Conservation (phyloP, 2,888 invertebrate species). For the Rhingia campestris region DNA sequence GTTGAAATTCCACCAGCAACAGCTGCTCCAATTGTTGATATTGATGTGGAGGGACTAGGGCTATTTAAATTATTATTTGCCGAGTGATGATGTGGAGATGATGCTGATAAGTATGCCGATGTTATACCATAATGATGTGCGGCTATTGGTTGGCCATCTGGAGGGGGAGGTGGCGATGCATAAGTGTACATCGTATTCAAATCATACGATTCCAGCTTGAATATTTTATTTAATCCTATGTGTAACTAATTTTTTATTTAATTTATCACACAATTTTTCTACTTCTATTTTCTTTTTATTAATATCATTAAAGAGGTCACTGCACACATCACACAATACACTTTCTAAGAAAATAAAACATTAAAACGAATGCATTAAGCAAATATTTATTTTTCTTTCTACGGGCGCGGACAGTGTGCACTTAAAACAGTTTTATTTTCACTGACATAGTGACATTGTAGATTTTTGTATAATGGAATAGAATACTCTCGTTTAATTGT, state of each 20-base stretch:
- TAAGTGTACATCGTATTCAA: conserved; percentile 76
- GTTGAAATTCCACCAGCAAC: conserved; percentile 73
- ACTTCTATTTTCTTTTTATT: conserved; percentile 29
- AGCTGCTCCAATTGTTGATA: conserved; percentile 74
- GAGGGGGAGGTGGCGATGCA: conserved; percentile 74
- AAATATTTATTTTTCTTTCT: conserved; percentile 26
- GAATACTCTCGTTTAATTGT: conserved; percentile 70
- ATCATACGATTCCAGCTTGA: conserved; percentile 76
- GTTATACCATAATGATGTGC: conserved; percentile 74
- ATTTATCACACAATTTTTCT: conserved; percentile 13
- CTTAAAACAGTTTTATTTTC: conserved; percentile 59
- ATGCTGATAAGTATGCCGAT: conserved; percentile 67
- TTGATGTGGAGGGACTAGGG: conserved; percentile 70
- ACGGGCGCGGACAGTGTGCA: conserved; percentile 49
- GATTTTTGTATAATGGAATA: conserved; percentile 71
- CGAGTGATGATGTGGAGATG: conserved; percentile 63
- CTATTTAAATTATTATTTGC: conserved; percentile 65
- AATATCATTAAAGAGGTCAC: conserved; percentile 60
- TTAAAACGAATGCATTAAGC: conserved; percentile 52
- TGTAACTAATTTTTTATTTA: conserved; percentile 16
- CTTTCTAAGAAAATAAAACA: conserved; percentile 59
- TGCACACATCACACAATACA: conserved; percentile 61
- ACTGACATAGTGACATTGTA: conserved; percentile 75
- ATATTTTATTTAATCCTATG: conserved; percentile 7
- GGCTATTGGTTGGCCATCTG: conserved; percentile 73